Conservation (phyloP, 2,888 invertebrate species). For the Druceiella hillmani region DNA sequence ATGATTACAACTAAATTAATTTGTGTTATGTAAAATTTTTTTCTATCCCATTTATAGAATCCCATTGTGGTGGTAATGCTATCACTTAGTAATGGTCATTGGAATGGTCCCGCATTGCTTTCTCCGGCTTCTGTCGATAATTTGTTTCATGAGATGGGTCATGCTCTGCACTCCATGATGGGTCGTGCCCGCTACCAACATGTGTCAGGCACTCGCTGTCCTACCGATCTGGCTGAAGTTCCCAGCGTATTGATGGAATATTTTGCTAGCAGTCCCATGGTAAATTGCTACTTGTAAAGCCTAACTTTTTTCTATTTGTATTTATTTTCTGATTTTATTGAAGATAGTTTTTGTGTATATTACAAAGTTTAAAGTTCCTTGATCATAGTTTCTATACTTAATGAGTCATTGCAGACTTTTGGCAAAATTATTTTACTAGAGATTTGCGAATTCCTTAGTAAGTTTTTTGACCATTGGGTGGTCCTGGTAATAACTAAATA, state of each 20-base stretch:
- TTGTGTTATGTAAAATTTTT: slow-evolving; percentile 1
- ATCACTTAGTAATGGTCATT: slow-evolving; percentile 72
- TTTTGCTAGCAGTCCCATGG: slow-evolving; percentile 85
- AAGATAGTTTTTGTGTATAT: no score
- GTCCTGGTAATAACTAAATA: no score
- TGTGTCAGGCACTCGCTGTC: slow-evolving; percentile 94
- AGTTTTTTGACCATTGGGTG: no score
- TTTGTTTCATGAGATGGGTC: slow-evolving; percentile 98
- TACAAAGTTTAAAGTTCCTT: no score
- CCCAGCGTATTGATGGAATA: slow-evolving; percentile 99
- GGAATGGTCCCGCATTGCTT: slow-evolving; percentile 73
- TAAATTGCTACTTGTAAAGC: no score
- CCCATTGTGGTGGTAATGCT: slow-evolving; percentile 93
- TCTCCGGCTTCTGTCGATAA: slow-evolving; percentile 87
- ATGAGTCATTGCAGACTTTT: no score
- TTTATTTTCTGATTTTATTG: no score
- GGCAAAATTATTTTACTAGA: no score
- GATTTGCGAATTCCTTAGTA: no score
- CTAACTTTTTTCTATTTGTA: no score
- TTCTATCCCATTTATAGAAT: slow-evolving; percentile 41
- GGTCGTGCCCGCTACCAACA: slow-evolving; percentile 95
- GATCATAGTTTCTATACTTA: no score
- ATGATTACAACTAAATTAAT: no score
- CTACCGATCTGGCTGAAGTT: slow-evolving; percentile 98
- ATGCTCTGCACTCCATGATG: slow-evolving; percentile 98